Base-by-base conservation (phyloP, 2,888 invertebrate species). In the Drosophila buzzatii region DNA sequence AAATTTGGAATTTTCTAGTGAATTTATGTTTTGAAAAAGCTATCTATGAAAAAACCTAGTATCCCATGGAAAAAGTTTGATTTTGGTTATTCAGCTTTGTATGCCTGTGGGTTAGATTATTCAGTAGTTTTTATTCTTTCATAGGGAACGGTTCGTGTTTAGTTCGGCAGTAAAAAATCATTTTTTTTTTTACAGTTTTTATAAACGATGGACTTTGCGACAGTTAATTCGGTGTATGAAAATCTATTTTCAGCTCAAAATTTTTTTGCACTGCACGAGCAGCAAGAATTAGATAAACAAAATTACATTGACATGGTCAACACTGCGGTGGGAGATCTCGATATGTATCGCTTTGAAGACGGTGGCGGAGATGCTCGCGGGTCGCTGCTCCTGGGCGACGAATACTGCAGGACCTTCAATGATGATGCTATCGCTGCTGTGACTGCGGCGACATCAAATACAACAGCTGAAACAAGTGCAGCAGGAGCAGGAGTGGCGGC, bases 121-220 rank as follows among this genome's bases (percentile, higher is more conserved):
- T 84, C 76, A 89, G 70, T 81, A 70, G 71, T 73, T 86, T 84
- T 83, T 71, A 70, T 65, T 61, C 61, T 58, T 73, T 59, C 56
- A 64, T 86, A 83, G 81, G 75, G 84, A 81, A 60, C 84, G 67
- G 81, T 86, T 84, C 84, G 83, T 74, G 62, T 71, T 70, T 63
- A 66, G 68, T 82, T 73, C 58, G 71, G 70, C 72, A 65, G 68
- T 67, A 70, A 64, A 65, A 68, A 74, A 52, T 59, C 67, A 75
- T 66, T 65, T 69, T 56, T 69, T 67, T 67, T 73, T 72, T 70
- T 53, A 44, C 59, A 51, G 27, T 72, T 82, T 82, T 85, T 79
- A 64, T 55, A 62, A 52, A 65, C 51, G 14, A 89, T 84, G 84
- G 84, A 89, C 63, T 62, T 70, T 57, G 57, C 80, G 41, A 37